Evolutionary conservation across 1,140 invertebrate genomes (phyloP).

Genomic region (Schmidtea mediterranea): DNA sequence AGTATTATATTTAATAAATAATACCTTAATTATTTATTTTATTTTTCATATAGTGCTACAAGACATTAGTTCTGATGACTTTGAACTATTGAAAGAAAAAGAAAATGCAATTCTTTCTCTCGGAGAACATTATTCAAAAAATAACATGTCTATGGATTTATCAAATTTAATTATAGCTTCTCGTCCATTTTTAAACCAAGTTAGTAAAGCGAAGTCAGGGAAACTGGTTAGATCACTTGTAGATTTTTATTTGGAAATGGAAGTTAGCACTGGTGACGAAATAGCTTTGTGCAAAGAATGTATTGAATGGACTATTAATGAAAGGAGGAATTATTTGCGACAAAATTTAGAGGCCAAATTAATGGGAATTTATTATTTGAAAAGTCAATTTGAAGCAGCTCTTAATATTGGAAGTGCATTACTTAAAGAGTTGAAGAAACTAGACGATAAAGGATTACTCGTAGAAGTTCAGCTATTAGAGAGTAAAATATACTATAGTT

Average conservation of each 20-base stretch:
- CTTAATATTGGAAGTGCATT: slow-evolving; percentile 24
- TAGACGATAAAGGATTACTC: slow-evolving; percentile 91
- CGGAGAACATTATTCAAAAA: neutral
- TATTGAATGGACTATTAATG: slow-evolving; percentile 95
- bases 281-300: slow-evolving; percentile 53
- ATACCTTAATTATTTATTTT: no score
- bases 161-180: slow-evolving; percentile 70
- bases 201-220: slow-evolving; percentile 94
- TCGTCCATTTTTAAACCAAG: slow-evolving; percentile 58
- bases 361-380: neutral
- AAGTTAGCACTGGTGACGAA: slow-evolving; percentile 62
- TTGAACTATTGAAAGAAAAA: neutral
- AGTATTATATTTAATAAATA: no score
- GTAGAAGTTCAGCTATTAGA: slow-evolving; percentile 82
- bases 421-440: slow-evolving; percentile 76
- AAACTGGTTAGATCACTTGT: slow-evolving; percentile 82
- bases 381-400: slow-evolving; percentile 1
- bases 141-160: slow-evolving; percentile 34
- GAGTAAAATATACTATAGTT: slow-evolving; percentile 88
- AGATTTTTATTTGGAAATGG: slow-evolving; percentile 84
- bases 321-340: slow-evolving; percentile 75
- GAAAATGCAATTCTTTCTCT: slow-evolving; percentile 3
- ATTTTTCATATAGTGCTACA: no score
- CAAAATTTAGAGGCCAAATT: slow-evolving; percentile 52
- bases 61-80: no score